Conservation (phyloP, 2,888 invertebrate genomes). For the Folsomia manolachei region DNA sequence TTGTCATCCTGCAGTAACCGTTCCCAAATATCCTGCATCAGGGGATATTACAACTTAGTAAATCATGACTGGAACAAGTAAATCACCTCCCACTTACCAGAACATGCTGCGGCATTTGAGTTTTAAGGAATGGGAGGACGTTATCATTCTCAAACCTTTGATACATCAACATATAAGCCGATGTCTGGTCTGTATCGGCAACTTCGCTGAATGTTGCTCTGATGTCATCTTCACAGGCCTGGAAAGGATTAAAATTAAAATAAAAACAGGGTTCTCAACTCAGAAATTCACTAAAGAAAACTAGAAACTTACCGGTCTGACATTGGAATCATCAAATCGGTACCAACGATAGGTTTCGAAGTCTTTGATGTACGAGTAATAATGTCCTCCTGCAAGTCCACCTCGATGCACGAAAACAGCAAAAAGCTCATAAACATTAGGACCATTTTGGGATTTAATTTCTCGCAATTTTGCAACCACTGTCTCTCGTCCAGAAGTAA, state of each 20-base stretch:
- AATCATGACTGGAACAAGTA: neutral
- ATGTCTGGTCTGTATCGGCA: slow-evolving; percentile 57
- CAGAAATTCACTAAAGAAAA: neutral
- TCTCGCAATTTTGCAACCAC: too few relatives aligned
- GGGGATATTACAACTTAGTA: slow-evolving; percentile 6
- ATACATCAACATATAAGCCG: slow-evolving; percentile 90
- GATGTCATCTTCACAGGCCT: slow-evolving; percentile 78
- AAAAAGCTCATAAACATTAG: slow-evolving; percentile 79
- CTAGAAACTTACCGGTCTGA: slow-evolving; percentile 61
- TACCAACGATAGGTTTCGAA: slow-evolving; percentile 73
- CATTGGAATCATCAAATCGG: slow-evolving; percentile 84
- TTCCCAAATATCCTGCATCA: slow-evolving; percentile 61
- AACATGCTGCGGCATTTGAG: slow-evolving; percentile 75
- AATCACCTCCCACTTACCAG: too few relatives aligned
- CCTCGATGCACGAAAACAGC: slow-evolving; percentile 91
- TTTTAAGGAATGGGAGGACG: slow-evolving; percentile 62
- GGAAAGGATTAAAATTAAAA: slow-evolving; percentile 24
- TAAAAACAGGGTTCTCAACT: neutral
- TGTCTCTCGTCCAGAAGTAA: too few relatives aligned
- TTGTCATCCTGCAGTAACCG: slow-evolving; percentile 67
- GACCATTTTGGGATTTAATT: slow-evolving; percentile 57
- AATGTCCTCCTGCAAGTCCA: slow-evolving; percentile 85
- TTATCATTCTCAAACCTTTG: slow-evolving; percentile 69
- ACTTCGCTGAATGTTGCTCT: slow-evolving; percentile 73
- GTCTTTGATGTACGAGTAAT: slow-evolving; percentile 86